These are phyloP conservation scores for Bryconaethiops microstoma DNA, from an alignment of 2,797 vertebrate species.

Conservation along the genomic window DNA sequence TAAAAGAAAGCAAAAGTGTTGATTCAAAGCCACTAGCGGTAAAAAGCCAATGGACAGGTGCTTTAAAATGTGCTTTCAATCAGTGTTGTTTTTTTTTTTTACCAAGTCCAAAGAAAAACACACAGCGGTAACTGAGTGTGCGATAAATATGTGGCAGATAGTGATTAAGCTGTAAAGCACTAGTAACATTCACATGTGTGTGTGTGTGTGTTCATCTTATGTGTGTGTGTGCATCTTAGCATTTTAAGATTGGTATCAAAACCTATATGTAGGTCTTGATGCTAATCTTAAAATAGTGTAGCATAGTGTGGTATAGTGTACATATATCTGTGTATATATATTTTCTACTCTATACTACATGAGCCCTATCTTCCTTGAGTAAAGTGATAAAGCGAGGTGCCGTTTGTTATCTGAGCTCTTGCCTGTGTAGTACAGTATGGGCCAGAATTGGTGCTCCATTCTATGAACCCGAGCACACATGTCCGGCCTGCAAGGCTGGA, in stretches of 20 bases:
- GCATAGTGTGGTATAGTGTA: no score
- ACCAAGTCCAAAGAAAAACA: no score
- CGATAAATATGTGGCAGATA: neutral
- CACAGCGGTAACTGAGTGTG: neutral
- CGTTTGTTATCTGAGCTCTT: conserved; percentile 30
- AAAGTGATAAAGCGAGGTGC: neutral
- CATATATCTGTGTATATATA: neutral
- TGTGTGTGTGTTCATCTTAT: no score
- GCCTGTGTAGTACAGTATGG: conserved; percentile 34
- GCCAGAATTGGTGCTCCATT: conserved; percentile 22
- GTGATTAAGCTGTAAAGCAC: neutral
- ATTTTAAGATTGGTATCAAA: no score
- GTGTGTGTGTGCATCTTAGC: no score
- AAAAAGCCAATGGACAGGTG: neutral
- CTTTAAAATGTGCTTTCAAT: neutral
- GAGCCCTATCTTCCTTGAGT: neutral
- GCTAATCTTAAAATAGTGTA: no score
- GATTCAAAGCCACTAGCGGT: no score
- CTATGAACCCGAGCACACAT: conserved; percentile 19
- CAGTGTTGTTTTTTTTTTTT: neutral
- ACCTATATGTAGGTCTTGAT: no score
- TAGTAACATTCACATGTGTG: neutral
- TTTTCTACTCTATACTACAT: conserved; percentile 14
- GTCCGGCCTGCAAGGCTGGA: conserved; percentile 53
- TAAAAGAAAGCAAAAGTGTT: no score